Base-by-base conservation (phyloP, 2,797 vertebrate genomes). In the Pitangus sulphuratus region DNA sequence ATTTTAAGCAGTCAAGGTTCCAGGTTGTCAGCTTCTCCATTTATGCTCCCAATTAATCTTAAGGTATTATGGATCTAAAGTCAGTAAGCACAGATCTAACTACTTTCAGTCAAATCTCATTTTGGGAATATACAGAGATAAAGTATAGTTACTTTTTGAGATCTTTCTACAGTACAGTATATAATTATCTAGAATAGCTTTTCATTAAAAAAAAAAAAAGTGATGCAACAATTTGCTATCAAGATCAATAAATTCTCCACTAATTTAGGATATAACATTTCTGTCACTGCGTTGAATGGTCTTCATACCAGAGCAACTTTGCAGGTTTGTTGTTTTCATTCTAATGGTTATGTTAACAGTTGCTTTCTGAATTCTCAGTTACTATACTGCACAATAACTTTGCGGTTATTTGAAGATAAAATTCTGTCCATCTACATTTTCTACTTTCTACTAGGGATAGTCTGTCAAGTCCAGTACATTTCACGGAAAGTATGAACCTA, bases 11-110 rank as follows among this genome's bases (percentile, higher is more conserved):
- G 95, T 93, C 37, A 92, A 83, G 75, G 66, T 95, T 95, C 92
- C 91, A 93, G 48, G 72, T 95, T 96, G 88, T 79, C 91, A 96
- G 88, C 74, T 90, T 68, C 80, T 91, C 90, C 90, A 90, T 95
- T 97, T 97, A 96, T 90, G 81, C 84, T 88, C 66, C 58, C 76
- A 94, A 96, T 96, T 93, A 95, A 90, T 97, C 95, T 96, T 94
- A 96, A 92, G 28, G 50, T 54, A 70, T 92, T 88, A 64, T 75
- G 90, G 71, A 94, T 88, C 92, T 96, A 85, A 69, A 91, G 78
- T 94, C 69, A 80, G 65, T 85, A 94, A 95, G 91, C 64, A 90
- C 58, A 91, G 75, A 48, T 39, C 71, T 87, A 71, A 93, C 87
- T 77, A 85, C 62, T n/a, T 84, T 28, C 4, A 21, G 69, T 92